Base-by-base conservation (phyloP, 92 coral and sea anemone species). In the Heteractis magnifica region DNA sequence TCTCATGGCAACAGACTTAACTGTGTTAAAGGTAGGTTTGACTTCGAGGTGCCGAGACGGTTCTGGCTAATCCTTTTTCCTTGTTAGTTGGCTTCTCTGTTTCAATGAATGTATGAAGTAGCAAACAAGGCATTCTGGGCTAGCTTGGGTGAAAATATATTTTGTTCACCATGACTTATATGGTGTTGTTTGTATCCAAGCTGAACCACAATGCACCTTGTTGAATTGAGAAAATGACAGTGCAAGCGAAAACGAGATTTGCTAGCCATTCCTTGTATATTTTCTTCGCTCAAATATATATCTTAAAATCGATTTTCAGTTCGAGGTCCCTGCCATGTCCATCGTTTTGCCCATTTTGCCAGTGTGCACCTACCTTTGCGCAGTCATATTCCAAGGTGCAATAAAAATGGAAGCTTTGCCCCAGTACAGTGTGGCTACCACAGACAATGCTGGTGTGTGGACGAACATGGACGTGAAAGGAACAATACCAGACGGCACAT, bases 381-480 rank as follows among this genome's bases (percentile, higher is more conserved):
- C 7, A 18, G 49, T 11, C 56, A 51, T 19, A n/a, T 26, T 12
- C 91, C 91, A 52, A 77, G 68, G 53, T 88, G 91, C 52, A 79
- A 56, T 21, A 72, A 52, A 51, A 77, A 85, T 14, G 91, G 91
- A 41, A 70, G 85, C 58, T 88, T 84, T 44, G 64, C 71, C 48
- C 65, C 68, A 19, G 53, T 72, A 18, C 91, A 88, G 79, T 88
- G 91, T 41, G 20, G 20, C 48, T 68, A 8, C n/a, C 20, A 13
- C 49, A 77, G 65, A 55, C 49, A 10, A 49, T 88, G 91, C 73
- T 84, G 88, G 88, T 88, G 88, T 51, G 91, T 88, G 52, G 88
- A 88, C 49, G 85, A 88, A 71, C 75, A 73, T 72, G 91, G 91
- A 12, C 82, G 79, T 4, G 91, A 88, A 76, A 84, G 76, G 64